Evolutionary conservation across 2,888 invertebrate genomes (phyloP), one percentile per base, ranked within the genome.

Genomic region (Netelia inedita): DNA sequence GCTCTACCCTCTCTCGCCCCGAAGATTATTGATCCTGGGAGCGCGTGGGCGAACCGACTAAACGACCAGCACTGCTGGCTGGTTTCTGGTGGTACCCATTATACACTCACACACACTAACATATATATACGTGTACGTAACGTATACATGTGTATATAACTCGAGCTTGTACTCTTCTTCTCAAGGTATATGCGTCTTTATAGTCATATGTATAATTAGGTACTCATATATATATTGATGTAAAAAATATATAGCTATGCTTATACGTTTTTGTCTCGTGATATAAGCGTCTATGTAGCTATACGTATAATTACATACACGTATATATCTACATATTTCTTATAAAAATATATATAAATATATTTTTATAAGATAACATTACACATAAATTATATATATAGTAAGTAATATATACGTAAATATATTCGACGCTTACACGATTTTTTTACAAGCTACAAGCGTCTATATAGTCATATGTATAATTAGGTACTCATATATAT

Each of bases 11-110:
- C 79, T 72, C 85, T 46, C 66, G 63, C 82, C 57, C 61, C 74
- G 59, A 79, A 75, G 74, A 82, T 79, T 83, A 83, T 83, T 83
- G 83, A 83, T 83, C 83, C 79, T 16, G 14, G 1, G 71, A 79
- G 50, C 83, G 83, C 83, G 79, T 80, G 83, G 83, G 79, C 65
- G 79, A 59, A 63, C 63, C 63, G 19, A 72, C 75, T 71, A 82
- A 75, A 82, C 82, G 63, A 82, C 50, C 71, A 57, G 46, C 46
- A 66, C 23, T 46, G 46, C 76, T 50, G 46, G 28, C 79, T 63
- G 75, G 53, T 46, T 63, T 57, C 66, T 19, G 10, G 19, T 57
- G 57, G 28, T n/a, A 28, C 28, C 28, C 28, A 59, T 66, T 57
- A 68, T 23, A 41, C 63, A 79, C 28, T 14, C 5, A 28, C 28